Base-by-base conservation (phyloP, 2,797 vertebrate genomes). In the Hirundo rustica region DNA sequence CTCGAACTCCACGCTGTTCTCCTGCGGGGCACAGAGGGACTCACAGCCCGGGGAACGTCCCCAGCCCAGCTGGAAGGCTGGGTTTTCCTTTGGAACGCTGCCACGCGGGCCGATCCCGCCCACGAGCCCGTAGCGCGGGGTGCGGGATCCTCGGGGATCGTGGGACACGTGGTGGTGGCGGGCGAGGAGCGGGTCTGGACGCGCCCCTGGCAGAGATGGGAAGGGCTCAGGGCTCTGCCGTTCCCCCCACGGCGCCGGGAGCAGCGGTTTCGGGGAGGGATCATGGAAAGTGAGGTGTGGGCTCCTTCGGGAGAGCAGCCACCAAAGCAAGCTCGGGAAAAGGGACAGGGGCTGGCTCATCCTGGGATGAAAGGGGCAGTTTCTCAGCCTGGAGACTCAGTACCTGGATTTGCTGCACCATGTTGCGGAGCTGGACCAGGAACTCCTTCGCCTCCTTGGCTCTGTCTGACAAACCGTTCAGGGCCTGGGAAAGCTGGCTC, bases 341-440 rank as follows among this genome's bases (percentile, higher is more conserved):
- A 30, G 64, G 84, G 48, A n/a, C 10, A 7, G 51, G 12, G 64
- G 20, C 11, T 5, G 60, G 70, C 60, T 25, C 30, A 40, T 51
- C 38, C 81, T 47, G 27, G 2, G 11, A n/a, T 73, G 48, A 85
- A 85, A 65, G 71, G 45, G 40, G 68, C 22, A 42, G 72, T 3
- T 79, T 29, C 83, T 44, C 14, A 3, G 20, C 36, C 32, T 15
- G 79, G 13, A 27, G 34, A 13, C 18, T 9, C 34, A 2, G 5
- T 99, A 99, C 99, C 99, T 99, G 99, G 97, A 99, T 99, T 94
- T 99, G 99, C 96, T 99, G 99, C 72, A 99, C 99, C 98, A 99
- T 99, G 97, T 99, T 99, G 83, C 99, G 98, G 72, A 99, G 99
- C 88, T 99, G 99, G 9, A 99, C 98, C 96, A 99, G 98, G 95